Conservation (phyloP, 2,113 vertebrate species). For the Neofelis nebulosa region DNA sequence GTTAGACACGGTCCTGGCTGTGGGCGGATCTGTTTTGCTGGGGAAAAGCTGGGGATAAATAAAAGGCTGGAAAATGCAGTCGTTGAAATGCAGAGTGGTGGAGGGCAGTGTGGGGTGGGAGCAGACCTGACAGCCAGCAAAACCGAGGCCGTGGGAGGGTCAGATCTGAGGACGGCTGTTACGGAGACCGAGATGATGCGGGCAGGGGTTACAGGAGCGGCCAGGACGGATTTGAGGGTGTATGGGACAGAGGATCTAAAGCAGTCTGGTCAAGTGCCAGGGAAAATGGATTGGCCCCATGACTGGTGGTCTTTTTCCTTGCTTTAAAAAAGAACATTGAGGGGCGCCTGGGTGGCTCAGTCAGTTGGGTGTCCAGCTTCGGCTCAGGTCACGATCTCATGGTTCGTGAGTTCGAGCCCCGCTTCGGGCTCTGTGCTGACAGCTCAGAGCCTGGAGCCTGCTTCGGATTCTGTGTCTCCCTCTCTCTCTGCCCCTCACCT, state of each 20-base stretch:
- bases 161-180: not conserved
- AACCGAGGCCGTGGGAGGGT: accelerated
- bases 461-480: no score
- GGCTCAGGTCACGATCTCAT: no score
- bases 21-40: not conserved
- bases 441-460: no score
- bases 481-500: no score
- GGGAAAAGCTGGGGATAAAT: slow-evolving; percentile 8
- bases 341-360: no score
- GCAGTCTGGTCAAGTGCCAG: not conserved
- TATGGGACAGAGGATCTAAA: not conserved
- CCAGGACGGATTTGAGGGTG: not conserved
- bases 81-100: not conserved
- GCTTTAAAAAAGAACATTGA: not conserved
- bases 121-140: accelerated
- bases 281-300: not conserved
- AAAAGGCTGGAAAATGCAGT: not conserved
- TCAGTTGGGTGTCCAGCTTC: no score
- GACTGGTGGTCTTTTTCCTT: not conserved
- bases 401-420: no score
- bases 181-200: not conserved
- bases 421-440: no score
- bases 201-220: accelerated
- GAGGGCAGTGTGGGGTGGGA: not conserved
- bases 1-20: not conserved